phyloP scores from a whole-genome alignment of 2,888 invertebrate species.

The Drosophila mimica region DNA sequence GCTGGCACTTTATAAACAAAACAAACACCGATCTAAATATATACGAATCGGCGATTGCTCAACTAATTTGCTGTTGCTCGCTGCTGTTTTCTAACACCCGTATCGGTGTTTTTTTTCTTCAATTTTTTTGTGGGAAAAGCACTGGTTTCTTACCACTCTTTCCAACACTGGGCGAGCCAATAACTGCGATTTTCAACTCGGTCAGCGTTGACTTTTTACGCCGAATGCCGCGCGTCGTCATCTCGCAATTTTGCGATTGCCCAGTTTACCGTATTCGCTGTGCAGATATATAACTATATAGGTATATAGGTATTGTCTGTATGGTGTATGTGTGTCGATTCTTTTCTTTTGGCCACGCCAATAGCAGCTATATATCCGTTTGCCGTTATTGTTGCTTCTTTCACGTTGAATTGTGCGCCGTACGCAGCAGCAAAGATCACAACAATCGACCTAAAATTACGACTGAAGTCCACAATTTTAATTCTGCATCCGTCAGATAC shows the following conservation, averaged over 20 bases:
- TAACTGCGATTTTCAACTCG: conserved; percentile 95
- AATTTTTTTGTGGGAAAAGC: conserved; percentile 9
- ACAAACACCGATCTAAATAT: conserved; percentile 79
- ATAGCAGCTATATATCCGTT: conserved; percentile 58
- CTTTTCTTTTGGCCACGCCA: conserved; percentile 17
- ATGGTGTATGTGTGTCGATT: conserved; percentile 11
- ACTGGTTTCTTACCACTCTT: conserved; percentile 91
- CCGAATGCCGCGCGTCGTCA: conserved; percentile 93
- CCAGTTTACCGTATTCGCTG: conserved; percentile 38
- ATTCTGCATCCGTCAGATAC: conserved; percentile 30
- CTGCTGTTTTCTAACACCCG: conserved; percentile 10
- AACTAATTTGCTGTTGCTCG: conserved; percentile 78
- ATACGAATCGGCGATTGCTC: conserved; percentile 75
- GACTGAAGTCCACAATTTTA: conserved; percentile 31
- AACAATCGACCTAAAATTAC: conserved; percentile 73
- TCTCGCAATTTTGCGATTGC: conserved; percentile 74
- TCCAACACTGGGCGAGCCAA: conserved; percentile 95
- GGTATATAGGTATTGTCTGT: conserved; percentile 7
- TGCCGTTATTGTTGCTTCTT: conserved; percentile 46
- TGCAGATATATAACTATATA: conserved; percentile 20
- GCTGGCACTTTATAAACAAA: conserved; percentile 79
- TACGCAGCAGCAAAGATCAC: conserved; percentile 53
- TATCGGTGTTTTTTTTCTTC: conserved; percentile 6
- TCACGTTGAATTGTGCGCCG: conserved; percentile 58
- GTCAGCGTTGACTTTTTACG: conserved; percentile 95